phyloP scores from a whole-genome alignment of 2,888 invertebrate species.

The Drosophila niveifrons region DNA sequence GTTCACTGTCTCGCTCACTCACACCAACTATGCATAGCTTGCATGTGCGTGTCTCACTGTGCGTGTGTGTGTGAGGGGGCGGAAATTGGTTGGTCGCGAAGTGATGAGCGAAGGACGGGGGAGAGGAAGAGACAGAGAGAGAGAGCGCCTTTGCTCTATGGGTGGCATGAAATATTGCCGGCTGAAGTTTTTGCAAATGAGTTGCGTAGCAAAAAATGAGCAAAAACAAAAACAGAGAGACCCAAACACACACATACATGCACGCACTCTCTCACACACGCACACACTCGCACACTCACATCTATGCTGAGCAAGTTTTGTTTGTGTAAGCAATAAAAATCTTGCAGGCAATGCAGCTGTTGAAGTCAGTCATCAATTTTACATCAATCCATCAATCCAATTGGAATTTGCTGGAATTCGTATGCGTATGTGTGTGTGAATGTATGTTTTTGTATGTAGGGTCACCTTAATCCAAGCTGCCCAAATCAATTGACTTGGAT shows the following conservation, averaged over 20 bases:
- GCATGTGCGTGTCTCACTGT: conserved; percentile 36
- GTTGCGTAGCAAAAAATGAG: conserved; percentile 67
- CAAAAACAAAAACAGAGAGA: conserved; percentile 64
- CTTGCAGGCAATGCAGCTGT: conserved; percentile 49
- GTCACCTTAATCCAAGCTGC: conserved; percentile 32
- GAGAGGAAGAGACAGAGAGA: conserved; percentile 1
- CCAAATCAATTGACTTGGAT: conserved; percentile 52
- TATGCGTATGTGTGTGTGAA: neutral
- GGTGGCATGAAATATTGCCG: conserved; percentile 78
- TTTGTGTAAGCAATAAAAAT: conserved; percentile 42
- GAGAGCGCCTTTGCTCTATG: conserved; percentile 56
- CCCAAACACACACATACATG: conserved; percentile 16
- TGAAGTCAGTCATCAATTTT: conserved; percentile 57
- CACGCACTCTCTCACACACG: conserved; percentile 8
- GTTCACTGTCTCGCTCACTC: neutral
- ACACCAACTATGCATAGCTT: neutral
- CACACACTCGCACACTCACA: conserved; percentile 8
- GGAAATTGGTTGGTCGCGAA: conserved; percentile 61
- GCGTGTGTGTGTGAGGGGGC: conserved; percentile 64
- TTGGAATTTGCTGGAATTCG: conserved; percentile 12
- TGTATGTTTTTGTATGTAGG: neutral
- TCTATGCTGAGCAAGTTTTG: conserved; percentile 19
- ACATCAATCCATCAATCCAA: conserved; percentile 55
- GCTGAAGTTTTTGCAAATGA: conserved; percentile 76
- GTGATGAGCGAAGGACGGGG: neutral